Percentiles rank a stretch among this genome's conserved stretches.
These are phyloP conservation scores for Polydesmus complanatus DNA, from an alignment of 2,888 invertebrate species.

Conservation along the genomic window DNA sequence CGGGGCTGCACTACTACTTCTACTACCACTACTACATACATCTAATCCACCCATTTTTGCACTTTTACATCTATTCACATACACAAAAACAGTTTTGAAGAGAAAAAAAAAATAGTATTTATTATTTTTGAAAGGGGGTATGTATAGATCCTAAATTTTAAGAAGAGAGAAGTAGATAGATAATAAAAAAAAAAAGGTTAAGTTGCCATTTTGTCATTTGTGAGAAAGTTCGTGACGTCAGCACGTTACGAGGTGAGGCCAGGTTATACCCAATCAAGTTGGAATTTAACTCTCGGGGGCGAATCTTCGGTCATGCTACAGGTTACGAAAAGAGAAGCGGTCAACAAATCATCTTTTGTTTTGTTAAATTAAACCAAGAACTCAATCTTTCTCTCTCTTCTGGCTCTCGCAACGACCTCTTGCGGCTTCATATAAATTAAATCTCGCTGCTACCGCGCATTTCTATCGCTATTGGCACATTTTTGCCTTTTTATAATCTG, in stretches of 20 bases:
- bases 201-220: neutral
- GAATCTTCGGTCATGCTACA: neutral
- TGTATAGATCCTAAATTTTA: too few relatives aligned
- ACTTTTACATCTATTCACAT: too few relatives aligned
- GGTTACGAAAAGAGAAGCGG: neutral
- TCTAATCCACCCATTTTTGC: too few relatives aligned
- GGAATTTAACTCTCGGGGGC: neutral
- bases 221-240: neutral
- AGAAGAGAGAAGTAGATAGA: too few relatives aligned
- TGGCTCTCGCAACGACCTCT: neutral
- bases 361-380: too few relatives aligned
- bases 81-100: too few relatives aligned
- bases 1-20: neutral
- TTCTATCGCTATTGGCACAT: neutral
- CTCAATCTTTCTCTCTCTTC: neutral
- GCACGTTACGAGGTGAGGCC: neutral
- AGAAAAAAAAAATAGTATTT: too few relatives aligned
- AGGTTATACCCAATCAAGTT: neutral
- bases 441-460: neutral
- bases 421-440: neutral
- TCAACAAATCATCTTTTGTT: neutral
- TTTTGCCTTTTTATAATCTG: neutral
- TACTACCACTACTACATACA: too few relatives aligned
- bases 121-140: too few relatives aligned
- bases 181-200: too few relatives aligned